These are phyloP conservation scores for Pangasianodon hypophthalmus DNA, from an alignment of 2,113 vertebrate genomes.

Conservation along the genomic window DNA sequence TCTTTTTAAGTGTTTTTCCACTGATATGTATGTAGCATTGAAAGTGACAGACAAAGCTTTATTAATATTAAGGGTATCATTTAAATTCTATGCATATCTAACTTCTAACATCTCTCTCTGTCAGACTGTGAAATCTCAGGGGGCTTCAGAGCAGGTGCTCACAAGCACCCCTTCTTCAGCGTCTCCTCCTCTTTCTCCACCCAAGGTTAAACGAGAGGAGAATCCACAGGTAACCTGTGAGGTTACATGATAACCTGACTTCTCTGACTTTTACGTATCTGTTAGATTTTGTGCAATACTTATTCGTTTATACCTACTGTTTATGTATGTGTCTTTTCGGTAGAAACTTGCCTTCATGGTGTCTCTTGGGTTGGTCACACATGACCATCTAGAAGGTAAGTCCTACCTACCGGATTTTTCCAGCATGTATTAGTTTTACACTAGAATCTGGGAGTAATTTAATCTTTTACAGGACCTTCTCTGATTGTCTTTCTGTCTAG, in stretches of 20 bases:
- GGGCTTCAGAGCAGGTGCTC: constrained; percentile 81
- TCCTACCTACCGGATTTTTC: not conserved
- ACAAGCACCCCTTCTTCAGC: constrained; percentile 77
- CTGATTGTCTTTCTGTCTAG: not conserved
- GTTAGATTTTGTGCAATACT: not conserved
- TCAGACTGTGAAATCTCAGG: constrained; percentile 83
- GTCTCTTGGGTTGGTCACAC: constrained; percentile 93
- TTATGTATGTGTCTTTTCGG: constrained; percentile 31
- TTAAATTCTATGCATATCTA: not conserved
- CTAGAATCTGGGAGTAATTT: not conserved
- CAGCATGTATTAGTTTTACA: not conserved
- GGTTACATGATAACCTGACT: not conserved
- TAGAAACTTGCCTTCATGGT: constrained; percentile 99
- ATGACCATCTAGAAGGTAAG: constrained; percentile 96
- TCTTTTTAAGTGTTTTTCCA: not conserved
- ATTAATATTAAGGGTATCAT: not conserved
- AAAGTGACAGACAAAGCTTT: not conserved
- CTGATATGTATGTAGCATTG: not conserved
- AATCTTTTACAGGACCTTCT: not conserved
- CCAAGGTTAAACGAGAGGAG: constrained; percentile 90
- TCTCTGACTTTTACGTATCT: not conserved
- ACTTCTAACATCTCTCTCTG: not conserved
- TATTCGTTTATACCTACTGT: not conserved
- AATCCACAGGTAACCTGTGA: constrained; percentile 95
- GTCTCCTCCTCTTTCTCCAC: constrained; percentile 79